A percentile compares a stretch with the other conserved stretches of the same genome.
Evolutionary conservation across 2,888 invertebrate genomes (phyloP).

Genomic region (Rhodophaea formosa): DNA sequence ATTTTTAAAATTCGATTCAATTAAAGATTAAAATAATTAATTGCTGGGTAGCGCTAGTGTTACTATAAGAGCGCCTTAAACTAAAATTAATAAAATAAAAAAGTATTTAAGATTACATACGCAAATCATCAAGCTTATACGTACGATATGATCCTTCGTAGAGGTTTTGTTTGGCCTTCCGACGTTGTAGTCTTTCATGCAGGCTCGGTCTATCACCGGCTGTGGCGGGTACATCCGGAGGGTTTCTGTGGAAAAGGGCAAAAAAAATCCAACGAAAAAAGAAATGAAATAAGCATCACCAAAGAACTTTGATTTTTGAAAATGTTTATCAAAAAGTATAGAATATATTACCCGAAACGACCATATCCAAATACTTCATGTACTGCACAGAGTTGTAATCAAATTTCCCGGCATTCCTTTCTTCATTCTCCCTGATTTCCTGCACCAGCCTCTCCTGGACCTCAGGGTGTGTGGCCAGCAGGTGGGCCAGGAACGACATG

Average conservation of each 20-base stretch:
- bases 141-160: constrained; percentile 35
- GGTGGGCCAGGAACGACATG: constrained; percentile 48
- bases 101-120: too few relatives aligned
- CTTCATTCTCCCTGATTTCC: constrained; percentile 49
- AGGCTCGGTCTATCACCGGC: constrained; percentile 60
- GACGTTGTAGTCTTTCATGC: constrained; percentile 68
- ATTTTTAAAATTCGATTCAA: too few relatives aligned
- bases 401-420: constrained; percentile 59
- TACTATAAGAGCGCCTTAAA: too few relatives aligned
- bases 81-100: too few relatives aligned
- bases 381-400: constrained; percentile 57
- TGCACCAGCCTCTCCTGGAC: constrained; percentile 47
- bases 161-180: constrained; percentile 34
- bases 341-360: constrained; percentile 67
- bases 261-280: too few relatives aligned
- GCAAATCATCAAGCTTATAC: constrained; percentile 23
- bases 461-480: constrained; percentile 51
- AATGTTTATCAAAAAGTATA: too few relatives aligned
- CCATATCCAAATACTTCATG: constrained; percentile 71
- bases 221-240: constrained; percentile 61
- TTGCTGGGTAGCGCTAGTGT: too few relatives aligned
- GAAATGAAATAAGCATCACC: too few relatives aligned
- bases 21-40: too few relatives aligned
- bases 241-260: too few relatives aligned
- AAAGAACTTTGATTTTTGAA: too few relatives aligned